Evolutionary conservation across 2,797 vertebrate species (phyloP), one percentile per base, ranked within the genome.

Genomic region (Brachyrhaphis roseni): DNA sequence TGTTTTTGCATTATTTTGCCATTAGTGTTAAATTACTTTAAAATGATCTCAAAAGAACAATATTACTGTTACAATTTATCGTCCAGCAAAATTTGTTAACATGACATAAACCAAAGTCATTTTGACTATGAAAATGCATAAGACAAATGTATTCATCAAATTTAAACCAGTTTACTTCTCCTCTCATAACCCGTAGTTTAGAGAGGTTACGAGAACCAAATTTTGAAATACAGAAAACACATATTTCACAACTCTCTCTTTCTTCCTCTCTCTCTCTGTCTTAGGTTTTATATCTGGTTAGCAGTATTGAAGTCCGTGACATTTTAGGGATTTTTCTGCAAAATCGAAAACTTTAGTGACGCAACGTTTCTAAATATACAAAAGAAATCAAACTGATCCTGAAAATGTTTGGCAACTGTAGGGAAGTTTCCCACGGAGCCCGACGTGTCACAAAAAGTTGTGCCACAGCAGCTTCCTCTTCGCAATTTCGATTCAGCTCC

Each of bases 401-500:
- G 47, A 43, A 46, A 62, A 26, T 43, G 8, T 28, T 13, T 18
- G 31, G 12, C 2, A 39, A 47, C 68, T 28, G 0, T 8, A 41
- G 31, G 18, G 8, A 77, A 39, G 23, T 26, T 81, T 82, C 68
- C 34, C 23, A 73, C 3, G 0, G 47, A 78, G 78, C 1, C 0
- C 20, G 18, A 26, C 15, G 3, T 5, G 51, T 76, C 70, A 78
- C 77, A 28, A 41, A 62, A 2, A 80, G 51, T 82, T 77, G 43
- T 75, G 36, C 45, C 23, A 28, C 34, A 64, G 20, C 12, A 20
- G 20, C 73, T 90, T 91, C 82, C 73, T 51, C 78, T 85, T 73
- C 82, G 7, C 18, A 8, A 4, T 91, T 92, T 87, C 75, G 10
- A 36, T 80, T 82, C 34, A 71, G 46, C 64, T 43, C n/a, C 41